Conservation (phyloP, 2,113 vertebrate species). For the Melanerpes formicivorus region DNA sequence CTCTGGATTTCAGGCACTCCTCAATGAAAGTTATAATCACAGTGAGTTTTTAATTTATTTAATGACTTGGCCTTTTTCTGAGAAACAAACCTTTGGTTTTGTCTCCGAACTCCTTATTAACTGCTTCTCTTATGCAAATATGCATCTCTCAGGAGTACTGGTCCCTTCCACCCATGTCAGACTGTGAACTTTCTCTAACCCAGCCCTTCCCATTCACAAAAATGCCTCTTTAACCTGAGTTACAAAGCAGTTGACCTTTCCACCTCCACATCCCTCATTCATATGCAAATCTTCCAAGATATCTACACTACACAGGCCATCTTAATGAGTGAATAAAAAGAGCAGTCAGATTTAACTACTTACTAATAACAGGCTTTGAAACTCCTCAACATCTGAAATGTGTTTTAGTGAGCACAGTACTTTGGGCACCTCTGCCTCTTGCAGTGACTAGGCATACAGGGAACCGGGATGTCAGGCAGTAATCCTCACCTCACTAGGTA, state of each 20-base stretch:
- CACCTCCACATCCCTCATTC: background rate
- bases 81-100: background rate
- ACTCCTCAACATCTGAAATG: background rate
- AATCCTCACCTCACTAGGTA: background rate
- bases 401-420: background rate
- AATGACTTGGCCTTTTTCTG: background rate
- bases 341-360: background rate
- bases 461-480: background rate
- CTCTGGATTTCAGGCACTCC: background rate
- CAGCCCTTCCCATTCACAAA: background rate
- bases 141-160: background rate
- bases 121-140: background rate
- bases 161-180: background rate
- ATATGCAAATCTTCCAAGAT: background rate
- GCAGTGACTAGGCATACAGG: background rate
- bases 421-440: background rate
- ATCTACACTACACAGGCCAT: background rate
- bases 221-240: background rate
- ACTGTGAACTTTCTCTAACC: slow-evolving; percentile 51
- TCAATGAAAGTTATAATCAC: background rate
- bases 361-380: background rate
- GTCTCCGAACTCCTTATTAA: background rate
- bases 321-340: background rate
- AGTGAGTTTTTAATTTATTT: too few species aligned
- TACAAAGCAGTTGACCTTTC: slow-evolving; percentile 31